A percentile compares a stretch with the other conserved stretches of the same genome.
phyloP scores from a whole-genome alignment of 2,113 vertebrate genomes.

The Euleptes europaea region DNA sequence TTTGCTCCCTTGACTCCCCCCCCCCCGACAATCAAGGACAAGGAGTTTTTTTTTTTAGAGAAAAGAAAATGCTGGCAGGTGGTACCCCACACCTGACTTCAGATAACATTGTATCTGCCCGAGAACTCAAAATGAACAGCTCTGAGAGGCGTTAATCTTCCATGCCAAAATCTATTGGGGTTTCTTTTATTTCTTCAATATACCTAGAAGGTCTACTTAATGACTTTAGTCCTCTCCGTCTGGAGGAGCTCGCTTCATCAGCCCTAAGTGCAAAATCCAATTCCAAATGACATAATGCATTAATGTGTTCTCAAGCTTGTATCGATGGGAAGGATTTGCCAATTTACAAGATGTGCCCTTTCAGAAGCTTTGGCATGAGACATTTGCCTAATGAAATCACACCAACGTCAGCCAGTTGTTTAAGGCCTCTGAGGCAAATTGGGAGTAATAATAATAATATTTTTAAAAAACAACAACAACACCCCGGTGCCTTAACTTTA shows the following conservation, averaged over 20 bases:
- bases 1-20: no score
- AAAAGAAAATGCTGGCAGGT: not conserved
- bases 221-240: constrained; percentile 30
- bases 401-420: constrained; percentile 38
- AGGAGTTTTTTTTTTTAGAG: no score
- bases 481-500: constrained; percentile 16
- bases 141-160: not conserved
- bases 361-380: constrained; percentile 59
- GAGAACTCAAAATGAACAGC: not conserved
- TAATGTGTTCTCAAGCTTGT: constrained; percentile 29
- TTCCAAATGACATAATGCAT: constrained; percentile 64
- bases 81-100: not conserved
- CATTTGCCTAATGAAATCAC: constrained; percentile 64
- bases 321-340: constrained; percentile 64
- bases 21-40: no score
- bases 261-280: constrained; percentile 70
- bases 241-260: constrained; percentile 55
- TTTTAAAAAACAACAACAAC: constrained; percentile 22
- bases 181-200: constrained; percentile 23
- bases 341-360: constrained; percentile 45
- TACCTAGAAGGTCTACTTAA: constrained; percentile 36
- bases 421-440: constrained; percentile 33
- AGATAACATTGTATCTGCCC: not conserved
- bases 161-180: not conserved
- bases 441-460: constrained; percentile 2